phyloP scores from a whole-genome alignment of 2,888 invertebrate species.

The Leptura quadrifasciata region DNA sequence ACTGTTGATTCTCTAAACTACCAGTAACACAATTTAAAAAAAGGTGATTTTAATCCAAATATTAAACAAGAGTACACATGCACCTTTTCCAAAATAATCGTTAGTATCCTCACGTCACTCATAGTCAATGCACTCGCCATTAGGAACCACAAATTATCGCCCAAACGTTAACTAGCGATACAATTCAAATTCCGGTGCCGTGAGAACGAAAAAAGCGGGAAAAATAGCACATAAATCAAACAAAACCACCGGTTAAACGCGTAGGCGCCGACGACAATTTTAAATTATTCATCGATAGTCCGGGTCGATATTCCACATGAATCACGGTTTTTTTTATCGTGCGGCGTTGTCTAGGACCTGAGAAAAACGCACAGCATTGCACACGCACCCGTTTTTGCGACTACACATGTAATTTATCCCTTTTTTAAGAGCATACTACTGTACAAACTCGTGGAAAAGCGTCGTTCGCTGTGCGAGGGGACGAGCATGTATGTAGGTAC shows the following conservation, averaged over 20 bases:
- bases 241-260: constrained; percentile 6
- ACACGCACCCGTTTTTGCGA: constrained; percentile 23
- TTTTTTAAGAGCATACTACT: constrained; percentile 22
- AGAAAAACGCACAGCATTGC: background rate
- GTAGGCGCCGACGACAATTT: constrained; percentile 19
- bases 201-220: constrained; percentile 27
- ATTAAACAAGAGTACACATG: background rate
- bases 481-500: constrained; percentile 13
- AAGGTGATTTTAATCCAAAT: too few species aligned
- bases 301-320: constrained; percentile 32
- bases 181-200: constrained; percentile 1
- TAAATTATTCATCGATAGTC: constrained; percentile 28
- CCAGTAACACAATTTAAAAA: too few species aligned
- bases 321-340: constrained; percentile 20
- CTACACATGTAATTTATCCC: constrained; percentile 15
- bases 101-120: constrained; percentile 48
- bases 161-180: background rate
- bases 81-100: constrained; percentile 60
- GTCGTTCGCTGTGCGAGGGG: constrained; percentile 21
- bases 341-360: background rate
- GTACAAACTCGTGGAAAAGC: background rate
- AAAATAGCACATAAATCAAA: constrained; percentile 27
- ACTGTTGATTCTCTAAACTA: too few species aligned
- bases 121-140: background rate
- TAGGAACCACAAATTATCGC: background rate